A percentile compares a stretch with the other conserved stretches of the same genome.
phyloP scores from a whole-genome alignment of 2,113 vertebrate species.

The Dasyornis broadbenti region DNA sequence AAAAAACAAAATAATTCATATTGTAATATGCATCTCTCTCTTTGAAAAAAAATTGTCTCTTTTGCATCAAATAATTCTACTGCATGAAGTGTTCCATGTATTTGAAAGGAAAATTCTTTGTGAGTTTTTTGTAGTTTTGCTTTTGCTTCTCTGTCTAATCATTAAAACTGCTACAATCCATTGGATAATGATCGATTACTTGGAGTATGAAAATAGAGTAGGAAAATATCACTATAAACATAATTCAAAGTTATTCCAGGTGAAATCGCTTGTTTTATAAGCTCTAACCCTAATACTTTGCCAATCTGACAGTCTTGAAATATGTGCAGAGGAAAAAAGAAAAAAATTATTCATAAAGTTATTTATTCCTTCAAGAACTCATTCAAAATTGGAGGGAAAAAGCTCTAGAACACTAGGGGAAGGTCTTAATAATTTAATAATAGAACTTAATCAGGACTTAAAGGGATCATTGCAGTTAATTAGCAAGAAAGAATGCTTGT shows the following conservation, averaged over 20 bases:
- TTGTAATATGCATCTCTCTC: rapidly evolving
- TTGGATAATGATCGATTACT: background rate
- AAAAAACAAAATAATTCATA: background rate
- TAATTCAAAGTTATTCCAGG: background rate
- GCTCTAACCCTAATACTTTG: background rate
- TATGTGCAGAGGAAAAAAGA: background rate
- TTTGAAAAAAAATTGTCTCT: background rate
- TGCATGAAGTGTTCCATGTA: background rate
- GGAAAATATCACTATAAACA: background rate
- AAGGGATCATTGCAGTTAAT: conserved; percentile 36
- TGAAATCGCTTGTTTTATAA: background rate
- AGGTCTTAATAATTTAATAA: conserved; percentile 40
- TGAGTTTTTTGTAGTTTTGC: background rate
- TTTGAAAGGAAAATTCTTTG: background rate
- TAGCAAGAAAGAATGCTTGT: conserved; percentile 19
- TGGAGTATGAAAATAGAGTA: background rate
- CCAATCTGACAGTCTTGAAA: background rate
- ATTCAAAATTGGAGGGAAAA: background rate
- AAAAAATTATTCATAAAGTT: background rate
- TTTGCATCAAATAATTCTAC: background rate
- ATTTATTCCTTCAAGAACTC: background rate
- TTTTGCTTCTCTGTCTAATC: background rate
- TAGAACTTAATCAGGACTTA: conserved; percentile 6
- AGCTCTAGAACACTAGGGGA: background rate
- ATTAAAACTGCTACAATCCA: background rate